Evolutionary conservation across 2,888 invertebrate genomes (phyloP), one percentile per base, ranked within the genome.

Genomic region (Drosophila eohydei): DNA sequence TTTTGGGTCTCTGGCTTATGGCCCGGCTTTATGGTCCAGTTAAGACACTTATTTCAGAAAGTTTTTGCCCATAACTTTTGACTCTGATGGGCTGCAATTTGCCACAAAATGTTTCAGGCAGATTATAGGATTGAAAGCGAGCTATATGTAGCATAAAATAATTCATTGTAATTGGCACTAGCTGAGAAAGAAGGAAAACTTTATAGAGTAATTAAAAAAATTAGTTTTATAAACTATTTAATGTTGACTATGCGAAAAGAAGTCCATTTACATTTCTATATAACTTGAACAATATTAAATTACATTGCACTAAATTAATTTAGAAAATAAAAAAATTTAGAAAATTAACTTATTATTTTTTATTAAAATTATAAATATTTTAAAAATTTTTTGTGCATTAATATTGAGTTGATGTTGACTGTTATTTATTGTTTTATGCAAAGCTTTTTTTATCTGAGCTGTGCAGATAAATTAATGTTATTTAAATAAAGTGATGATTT

Each of bases 1-100:
- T 59, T 26, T 21, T 32, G 46, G 50, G 48, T 40, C 51, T 54
- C 46, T 61, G 57, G 71, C 51, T 58, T 28, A 78, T 52, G 51
- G 62, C 44, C 41, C 28, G 66, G 51, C 51, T 71, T 77, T 72
- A 79, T 74, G 71, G 62, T 51, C 61, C 58, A 60, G 72, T 64
- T 66, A 69, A 70, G 67, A 55, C 65, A 71, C 44, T 82, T 71
- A 61, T 63, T 69, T 38, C 56, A 30, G 26, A 72, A 82, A 77
- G 32, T 80, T 82, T 62, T 55, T 7, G 40, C 11, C 41, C 50
- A 59, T 71, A 57, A 60, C 55, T 75, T 68, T 58, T 36, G 67
- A 66, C 56, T 30, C 48, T 48, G 30, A 30, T 48, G 48, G 9
- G 9, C 30, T 46, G 67, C 67, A 65, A 61, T 65, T 69, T 66